Base-by-base conservation (phyloP, 2,888 invertebrate species). In the Nudaria mundana region DNA sequence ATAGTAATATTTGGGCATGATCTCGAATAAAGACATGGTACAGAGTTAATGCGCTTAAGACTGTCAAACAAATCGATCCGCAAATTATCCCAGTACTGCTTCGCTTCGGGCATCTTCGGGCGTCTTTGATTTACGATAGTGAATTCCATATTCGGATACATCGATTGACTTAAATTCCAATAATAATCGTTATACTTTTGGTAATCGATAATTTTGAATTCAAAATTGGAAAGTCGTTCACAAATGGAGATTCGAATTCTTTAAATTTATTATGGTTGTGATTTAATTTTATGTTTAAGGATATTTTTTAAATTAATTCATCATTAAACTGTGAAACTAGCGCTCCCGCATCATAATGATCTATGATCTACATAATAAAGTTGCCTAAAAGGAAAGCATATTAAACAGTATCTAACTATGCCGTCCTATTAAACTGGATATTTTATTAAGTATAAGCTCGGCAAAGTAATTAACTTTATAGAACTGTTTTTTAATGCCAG, bases 21-120 rank as follows among this genome's bases (percentile, higher is more conserved):
- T 37, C 14, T 56, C 52, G 45, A 72, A 75, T 71, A 66, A 66
- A 74, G 72, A 66, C 67, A 59, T 67, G 64, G 44, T 52, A 40
- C 50, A 40, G 35, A 53, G 52, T 57, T n/a, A 62, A 63, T 56
- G 58, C 35, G 66, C 66, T 59, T 39, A 53, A 58, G 51, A 18
- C 65, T 66, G 67, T 68, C 67, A 66, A 60, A 62, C 54, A 40
- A 56, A 66, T 56, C 46, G 59, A 55, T 52, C 44, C 58, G 61
- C 44, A 71, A 66, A 67, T 63, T 63, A 58, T 60, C 46, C 48
- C 46, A 49, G 44, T 41, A 46, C 47, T 50, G n/a, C n/a, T n/a
- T n/a, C n/a, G n/a, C n/a, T n/a, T n/a, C n/a, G n/a, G n/a, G n/a
- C n/a, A n/a, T n/a, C n/a, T n/a, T n/a, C n/a, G n/a, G 49, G 49